Evolutionary conservation across 1,140 invertebrate species (phyloP), one percentile per base, ranked within the genome.

Genomic region (Tetramorium parvispinum): DNA sequence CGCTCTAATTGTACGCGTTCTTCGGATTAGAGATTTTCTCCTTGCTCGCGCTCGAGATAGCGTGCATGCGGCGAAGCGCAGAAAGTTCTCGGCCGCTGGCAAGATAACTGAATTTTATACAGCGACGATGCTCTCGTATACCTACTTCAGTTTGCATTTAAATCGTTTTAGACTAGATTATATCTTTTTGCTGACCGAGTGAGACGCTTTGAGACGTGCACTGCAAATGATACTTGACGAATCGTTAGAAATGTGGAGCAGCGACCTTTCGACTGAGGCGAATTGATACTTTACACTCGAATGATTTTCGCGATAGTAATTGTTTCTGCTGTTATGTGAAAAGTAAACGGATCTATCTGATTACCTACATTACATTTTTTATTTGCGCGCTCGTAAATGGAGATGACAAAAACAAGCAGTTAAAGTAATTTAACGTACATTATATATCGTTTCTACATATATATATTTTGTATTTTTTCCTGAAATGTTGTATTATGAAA

Each of bases 11-110:
- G 79, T 18, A 46, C 40, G 46, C 76, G 79, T 32, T 68, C 65
- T 86, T 86, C 85, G 55, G 68, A 86, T 66, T 79, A 85, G 71
- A 77, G 75, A 85, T 85, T 85, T 85, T 77, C 75, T 85, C 83
- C 71, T 85, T 49, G 71, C 63, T 85, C 37, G 57, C 46, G 73
- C 65, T 63, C 55, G 70, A 77, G 82, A 77, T 85, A 63, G 75
- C 75, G 57, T 59, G 76, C 63, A 21, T 51, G 43, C 78, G 68
- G 16, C 79, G 78, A 27, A 77, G 75, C 71, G 59, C 71, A 40
- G 59, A 85, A 66, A 77, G 75, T 85, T 85, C 83, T 79, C 43
- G 18, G 57, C 83, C 75, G 46, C 51, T 10, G 32, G 71, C 77
- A 13, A 81, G 46, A 81, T 53, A 81, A 78, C 61, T 66, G 83